Conservation (phyloP, 92 coral and sea anemone genomes). For the Actinernus sp. region DNA sequence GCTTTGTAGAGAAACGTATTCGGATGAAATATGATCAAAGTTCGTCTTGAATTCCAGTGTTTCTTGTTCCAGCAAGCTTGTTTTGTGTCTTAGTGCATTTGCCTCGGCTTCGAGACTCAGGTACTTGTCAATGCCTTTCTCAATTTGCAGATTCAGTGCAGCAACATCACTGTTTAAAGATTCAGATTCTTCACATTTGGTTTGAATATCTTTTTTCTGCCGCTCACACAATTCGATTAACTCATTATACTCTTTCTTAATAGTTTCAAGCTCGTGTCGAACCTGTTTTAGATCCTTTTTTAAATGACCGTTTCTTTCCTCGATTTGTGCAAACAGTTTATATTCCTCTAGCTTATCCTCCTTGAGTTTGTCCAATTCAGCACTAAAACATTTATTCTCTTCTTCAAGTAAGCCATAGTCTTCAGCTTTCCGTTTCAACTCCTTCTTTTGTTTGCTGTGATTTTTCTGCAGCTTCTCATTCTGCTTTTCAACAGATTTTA, state of each 20-base stretch:
- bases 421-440: slow-evolving; percentile 6
- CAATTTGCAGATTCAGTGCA: neutral
- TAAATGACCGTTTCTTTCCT: slow-evolving; percentile 3
- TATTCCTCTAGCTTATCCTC: slow-evolving; percentile 19
- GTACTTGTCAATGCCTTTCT: neutral
- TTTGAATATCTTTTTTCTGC: neutral
- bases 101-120: slow-evolving; percentile 12
- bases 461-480: neutral
- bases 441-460: slow-evolving; percentile 4
- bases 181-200: slow-evolving; percentile 6
- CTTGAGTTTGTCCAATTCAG: slow-evolving; percentile 5
- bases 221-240: neutral
- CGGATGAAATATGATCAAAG: neutral
- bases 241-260: slow-evolving; percentile 11
- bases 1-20: neutral
- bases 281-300: slow-evolving; percentile 17
- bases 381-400: slow-evolving; percentile 12
- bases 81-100: slow-evolving; percentile 11
- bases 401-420: slow-evolving; percentile 9
- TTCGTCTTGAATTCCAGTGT: slow-evolving; percentile 9
- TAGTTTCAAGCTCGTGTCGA: slow-evolving; percentile 7
- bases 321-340: slow-evolving; percentile 10
- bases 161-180: neutral
- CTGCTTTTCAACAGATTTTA: neutral
- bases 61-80: slow-evolving; percentile 22